phyloP scores from a whole-genome alignment of 2,888 invertebrate genomes.

The Sminthurides aquaticus region DNA sequence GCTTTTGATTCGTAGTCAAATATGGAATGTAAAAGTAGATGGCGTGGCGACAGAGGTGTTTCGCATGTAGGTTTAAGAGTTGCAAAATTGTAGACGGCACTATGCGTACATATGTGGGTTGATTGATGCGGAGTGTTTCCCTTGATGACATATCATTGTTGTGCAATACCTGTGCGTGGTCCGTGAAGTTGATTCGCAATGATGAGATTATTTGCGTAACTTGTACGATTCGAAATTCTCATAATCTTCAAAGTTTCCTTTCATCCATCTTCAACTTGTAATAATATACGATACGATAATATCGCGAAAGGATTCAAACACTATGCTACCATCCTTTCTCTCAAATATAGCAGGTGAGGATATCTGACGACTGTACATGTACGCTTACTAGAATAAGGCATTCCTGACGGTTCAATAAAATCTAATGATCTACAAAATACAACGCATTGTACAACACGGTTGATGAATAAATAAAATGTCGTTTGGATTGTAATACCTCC shows the following conservation, averaged over 20 bases:
- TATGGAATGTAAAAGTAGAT: too few relatives aligned
- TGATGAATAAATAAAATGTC: not conserved
- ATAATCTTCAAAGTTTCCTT: not conserved
- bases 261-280: not conserved
- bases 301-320: too few relatives aligned
- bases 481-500: not conserved
- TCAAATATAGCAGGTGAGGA: not conserved
- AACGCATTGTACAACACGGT: slow-evolving; percentile 4
- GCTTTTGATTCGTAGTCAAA: too few relatives aligned
- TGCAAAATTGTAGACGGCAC: not conserved
- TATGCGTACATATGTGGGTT: not conserved
- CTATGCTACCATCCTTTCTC: not conserved
- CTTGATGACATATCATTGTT: slow-evolving; percentile 5
- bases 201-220: slow-evolving; percentile 4
- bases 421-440: not conserved
- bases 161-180: slow-evolving; percentile 1
- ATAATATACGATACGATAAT: too few relatives aligned
- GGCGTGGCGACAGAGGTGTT: too few relatives aligned
- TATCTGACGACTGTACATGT: slow-evolving; percentile 3
- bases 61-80: not conserved
- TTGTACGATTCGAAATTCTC: slow-evolving; percentile 4
- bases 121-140: too few relatives aligned
- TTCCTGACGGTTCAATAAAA: slow-evolving; percentile 8
- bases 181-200: not conserved
- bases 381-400: slow-evolving; percentile 8